phyloP scores from a whole-genome alignment of 2,888 invertebrate genomes.

The Cataglyphis cursor region DNA sequence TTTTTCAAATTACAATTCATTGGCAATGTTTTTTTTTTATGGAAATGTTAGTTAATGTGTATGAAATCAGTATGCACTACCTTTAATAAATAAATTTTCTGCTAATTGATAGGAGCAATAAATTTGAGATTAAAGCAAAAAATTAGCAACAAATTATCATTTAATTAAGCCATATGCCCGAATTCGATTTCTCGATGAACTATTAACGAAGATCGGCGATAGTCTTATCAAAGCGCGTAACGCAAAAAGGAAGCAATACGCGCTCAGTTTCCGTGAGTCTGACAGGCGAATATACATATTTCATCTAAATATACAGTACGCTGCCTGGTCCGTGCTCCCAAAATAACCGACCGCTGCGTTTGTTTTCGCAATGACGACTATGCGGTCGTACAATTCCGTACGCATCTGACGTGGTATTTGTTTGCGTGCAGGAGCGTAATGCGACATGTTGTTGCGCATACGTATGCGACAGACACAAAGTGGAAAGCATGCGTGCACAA shows the following conservation, averaged over 20 bases:
- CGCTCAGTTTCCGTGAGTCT: constrained; percentile 64
- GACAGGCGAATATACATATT: constrained; percentile 72
- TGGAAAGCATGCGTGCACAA: background rate
- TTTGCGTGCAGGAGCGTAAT: constrained; percentile 15
- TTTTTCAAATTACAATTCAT: background rate
- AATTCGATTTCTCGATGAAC: background rate
- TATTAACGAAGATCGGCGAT: constrained; percentile 65
- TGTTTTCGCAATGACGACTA: constrained; percentile 70
- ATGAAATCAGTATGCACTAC: background rate
- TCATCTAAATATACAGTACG: constrained; percentile 79
- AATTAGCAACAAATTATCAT: background rate
- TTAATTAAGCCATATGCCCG: background rate
- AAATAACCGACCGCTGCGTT: constrained; percentile 74
- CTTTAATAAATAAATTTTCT: background rate
- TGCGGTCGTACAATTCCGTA: constrained; percentile 48
- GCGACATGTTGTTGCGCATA: background rate
- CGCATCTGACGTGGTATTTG: constrained; percentile 33
- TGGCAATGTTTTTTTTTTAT: background rate
- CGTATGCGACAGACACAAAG: background rate
- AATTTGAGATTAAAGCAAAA: background rate
- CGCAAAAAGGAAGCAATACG: constrained; percentile 59
- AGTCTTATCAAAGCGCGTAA: constrained; percentile 64
- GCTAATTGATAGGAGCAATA: background rate
- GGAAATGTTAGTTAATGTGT: background rate
- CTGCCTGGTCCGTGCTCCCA: constrained; percentile 72